Conservation (phyloP, 2,797 vertebrate genomes). For the Periparus ater region DNA sequence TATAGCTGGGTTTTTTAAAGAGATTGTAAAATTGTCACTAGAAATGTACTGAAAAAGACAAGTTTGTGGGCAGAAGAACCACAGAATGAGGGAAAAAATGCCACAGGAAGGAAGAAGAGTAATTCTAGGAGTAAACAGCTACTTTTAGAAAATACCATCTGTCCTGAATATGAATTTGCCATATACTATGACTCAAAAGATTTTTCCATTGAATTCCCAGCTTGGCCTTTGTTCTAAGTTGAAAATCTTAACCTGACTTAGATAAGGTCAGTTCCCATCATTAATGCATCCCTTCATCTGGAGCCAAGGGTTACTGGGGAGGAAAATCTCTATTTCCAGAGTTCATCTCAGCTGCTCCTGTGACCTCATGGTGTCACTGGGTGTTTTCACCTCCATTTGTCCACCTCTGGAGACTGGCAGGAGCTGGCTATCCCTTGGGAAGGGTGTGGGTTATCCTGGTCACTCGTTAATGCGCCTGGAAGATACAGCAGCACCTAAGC, state of each 20-base stretch:
- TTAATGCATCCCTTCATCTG: neutral
- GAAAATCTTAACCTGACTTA: neutral
- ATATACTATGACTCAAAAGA: constrained; percentile 7
- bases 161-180: constrained; percentile 21
- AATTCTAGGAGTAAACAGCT: constrained; percentile 65
- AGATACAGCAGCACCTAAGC: fast-evolving
- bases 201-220: neutral
- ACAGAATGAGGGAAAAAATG: constrained; percentile 43
- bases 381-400: neutral
- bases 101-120: constrained; percentile 63
- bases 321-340: neutral
- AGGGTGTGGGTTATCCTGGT: neutral
- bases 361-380: neutral
- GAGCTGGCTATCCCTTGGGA: neutral
- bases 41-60: constrained; percentile 53
- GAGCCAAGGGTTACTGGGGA: neutral
- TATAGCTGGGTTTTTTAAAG: neutral
- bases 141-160: constrained; percentile 66
- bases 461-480: fast-evolving
- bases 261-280: neutral
- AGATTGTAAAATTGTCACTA: neutral
- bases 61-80: constrained; percentile 45
- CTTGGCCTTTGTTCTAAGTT: neutral
- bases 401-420: neutral
- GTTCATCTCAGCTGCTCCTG: fast-evolving